phyloP scores from a whole-genome alignment of 2,888 invertebrate genomes.

The Pristionchus exspectatus region DNA sequence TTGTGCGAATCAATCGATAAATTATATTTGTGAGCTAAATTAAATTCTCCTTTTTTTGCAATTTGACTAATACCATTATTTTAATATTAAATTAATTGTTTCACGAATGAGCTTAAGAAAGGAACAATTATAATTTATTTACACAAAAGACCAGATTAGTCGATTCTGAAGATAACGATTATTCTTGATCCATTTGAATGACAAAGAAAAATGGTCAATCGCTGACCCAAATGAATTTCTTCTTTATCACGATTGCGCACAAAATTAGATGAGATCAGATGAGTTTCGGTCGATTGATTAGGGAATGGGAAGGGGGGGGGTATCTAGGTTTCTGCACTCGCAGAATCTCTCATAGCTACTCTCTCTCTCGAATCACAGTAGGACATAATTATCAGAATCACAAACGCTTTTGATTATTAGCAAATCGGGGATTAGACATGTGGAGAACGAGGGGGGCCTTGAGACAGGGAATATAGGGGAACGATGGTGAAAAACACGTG shows the following conservation, averaged over 20 bases:
- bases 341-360: constrained; percentile 14
- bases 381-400: neutral
- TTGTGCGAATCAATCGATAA: neutral
- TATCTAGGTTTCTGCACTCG: constrained; percentile 4
- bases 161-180: neutral
- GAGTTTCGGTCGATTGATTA: neutral
- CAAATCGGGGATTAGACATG: neutral
- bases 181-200: too few relatives aligned
- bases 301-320: neutral
- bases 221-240: too few relatives aligned
- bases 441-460: neutral
- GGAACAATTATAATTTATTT: neutral
- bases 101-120: too few relatives aligned
- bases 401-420: neutral
- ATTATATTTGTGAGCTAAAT: too few relatives aligned
- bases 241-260: neutral
- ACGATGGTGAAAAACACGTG: neutral
- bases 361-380: neutral
- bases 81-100: too few relatives aligned
- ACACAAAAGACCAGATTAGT: neutral
- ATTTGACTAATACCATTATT: too few relatives aligned
- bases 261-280: neutral
- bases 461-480: neutral
- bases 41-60: too few relatives aligned
- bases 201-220: too few relatives aligned